These are phyloP conservation scores for Mythimna pallens DNA, from an alignment of 2,888 invertebrate species.

Conservation along the genomic window DNA sequence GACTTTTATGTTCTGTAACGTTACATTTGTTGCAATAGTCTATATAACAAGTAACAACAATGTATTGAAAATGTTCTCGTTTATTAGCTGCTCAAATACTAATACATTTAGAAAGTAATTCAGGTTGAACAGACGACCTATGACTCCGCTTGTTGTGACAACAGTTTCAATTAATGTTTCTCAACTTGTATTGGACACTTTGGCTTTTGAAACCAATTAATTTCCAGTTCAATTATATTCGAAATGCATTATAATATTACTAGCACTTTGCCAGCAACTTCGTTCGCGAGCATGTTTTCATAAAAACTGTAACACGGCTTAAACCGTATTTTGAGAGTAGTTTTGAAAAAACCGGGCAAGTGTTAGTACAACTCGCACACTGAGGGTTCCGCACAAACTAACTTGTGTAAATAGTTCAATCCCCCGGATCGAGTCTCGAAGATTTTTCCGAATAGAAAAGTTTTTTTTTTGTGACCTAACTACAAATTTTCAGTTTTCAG, in stretches of 20 bases:
- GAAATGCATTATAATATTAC: slow-evolving; percentile 10
- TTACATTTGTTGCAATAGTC: slow-evolving; percentile 10
- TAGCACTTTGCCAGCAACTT: background rate
- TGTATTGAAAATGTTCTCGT: slow-evolving; percentile 22
- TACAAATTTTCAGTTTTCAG: no score
- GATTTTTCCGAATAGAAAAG: no score
- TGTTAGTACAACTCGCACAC: no score
- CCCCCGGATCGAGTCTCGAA: no score
- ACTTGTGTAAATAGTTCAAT: no score
- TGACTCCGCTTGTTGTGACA: slow-evolving; percentile 39
- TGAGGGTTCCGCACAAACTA: no score
- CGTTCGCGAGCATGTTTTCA: no score
- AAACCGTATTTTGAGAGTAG: no score
- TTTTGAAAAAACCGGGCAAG: no score
- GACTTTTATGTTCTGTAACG: slow-evolving; percentile 7
- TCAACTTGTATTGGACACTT: slow-evolving; percentile 15
- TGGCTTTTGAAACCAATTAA: slow-evolving; percentile 22
- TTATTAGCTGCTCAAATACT: slow-evolving; percentile 5
- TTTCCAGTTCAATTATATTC: slow-evolving; percentile 16
- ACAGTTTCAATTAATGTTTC: slow-evolving; percentile 27
- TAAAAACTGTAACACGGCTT: no score
- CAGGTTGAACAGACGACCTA: slow-evolving; percentile 40
- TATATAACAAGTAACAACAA: slow-evolving; percentile 6
- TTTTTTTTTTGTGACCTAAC: no score
- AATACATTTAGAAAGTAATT: slow-evolving; percentile 41